phyloP scores from a whole-genome alignment of 2,113 vertebrate genomes.

The Petaurus breviceps region DNA sequence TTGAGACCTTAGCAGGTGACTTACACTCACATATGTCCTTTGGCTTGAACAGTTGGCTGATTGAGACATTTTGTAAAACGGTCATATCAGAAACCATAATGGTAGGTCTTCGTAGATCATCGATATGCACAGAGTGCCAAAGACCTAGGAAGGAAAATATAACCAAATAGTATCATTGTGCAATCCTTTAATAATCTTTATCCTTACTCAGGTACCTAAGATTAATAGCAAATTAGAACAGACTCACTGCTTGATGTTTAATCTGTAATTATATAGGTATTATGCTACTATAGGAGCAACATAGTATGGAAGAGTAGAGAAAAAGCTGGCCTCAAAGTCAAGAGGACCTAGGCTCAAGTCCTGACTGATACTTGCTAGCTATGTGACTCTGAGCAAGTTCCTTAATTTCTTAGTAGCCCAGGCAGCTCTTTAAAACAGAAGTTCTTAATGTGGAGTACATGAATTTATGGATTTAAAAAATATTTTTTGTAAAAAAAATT shows the following conservation, averaged over 20 bases:
- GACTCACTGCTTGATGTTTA: neutral
- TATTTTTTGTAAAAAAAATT: neutral
- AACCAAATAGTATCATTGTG: neutral
- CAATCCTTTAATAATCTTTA: neutral
- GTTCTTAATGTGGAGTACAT: neutral
- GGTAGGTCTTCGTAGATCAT: slow-evolving; percentile 92
- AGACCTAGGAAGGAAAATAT: slow-evolving; percentile 83
- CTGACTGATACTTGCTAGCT: neutral
- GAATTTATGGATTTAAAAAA: neutral
- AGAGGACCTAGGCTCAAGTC: neutral
- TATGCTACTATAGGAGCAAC: neutral
- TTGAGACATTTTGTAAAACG: slow-evolving; percentile 89
- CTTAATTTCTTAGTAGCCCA: neutral
- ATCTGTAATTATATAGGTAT: neutral
- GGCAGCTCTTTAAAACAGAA: neutral
- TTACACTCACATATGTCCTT: slow-evolving; percentile 75
- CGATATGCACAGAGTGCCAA: slow-evolving; percentile 95
- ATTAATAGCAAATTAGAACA: neutral
- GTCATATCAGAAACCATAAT: slow-evolving; percentile 91
- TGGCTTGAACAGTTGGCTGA: slow-evolving; percentile 91
- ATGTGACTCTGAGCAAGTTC: neutral
- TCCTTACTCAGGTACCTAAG: neutral
- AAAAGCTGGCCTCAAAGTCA: neutral
- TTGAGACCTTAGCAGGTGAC: neutral
- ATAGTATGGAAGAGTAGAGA: neutral